Evolutionary conservation across 2,113 vertebrate species (phyloP).

Genomic region (Merops nubicus): DNA sequence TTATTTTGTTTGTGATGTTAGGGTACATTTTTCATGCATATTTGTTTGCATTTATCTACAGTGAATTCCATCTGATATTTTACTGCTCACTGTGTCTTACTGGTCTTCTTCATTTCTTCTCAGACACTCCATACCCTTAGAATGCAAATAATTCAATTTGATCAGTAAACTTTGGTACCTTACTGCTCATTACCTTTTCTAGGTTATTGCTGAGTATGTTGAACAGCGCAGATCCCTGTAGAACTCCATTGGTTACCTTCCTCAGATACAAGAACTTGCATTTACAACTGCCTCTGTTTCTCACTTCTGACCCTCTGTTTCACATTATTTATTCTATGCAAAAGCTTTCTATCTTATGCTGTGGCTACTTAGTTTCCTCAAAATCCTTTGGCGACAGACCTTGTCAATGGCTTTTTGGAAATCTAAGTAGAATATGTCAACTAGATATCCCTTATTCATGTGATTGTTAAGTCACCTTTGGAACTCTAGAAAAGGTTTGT

Average conservation of each 20-base stretch:
- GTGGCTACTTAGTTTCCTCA: conserved; percentile 16
- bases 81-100: conserved; percentile 22
- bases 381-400: conserved; percentile 7
- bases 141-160: neutral
- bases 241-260: neutral
- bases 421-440: neutral
- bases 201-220: conserved; percentile 30
- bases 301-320: neutral
- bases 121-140: neutral
- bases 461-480: neutral
- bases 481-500: conserved; percentile 53
- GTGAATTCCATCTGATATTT: conserved; percentile 18
- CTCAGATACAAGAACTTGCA: neutral
- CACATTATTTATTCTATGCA: neutral
- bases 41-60: conserved; percentile 10
- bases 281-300: neutral
- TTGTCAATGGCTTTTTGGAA: conserved; percentile 34
- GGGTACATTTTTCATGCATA: conserved; percentile 3
- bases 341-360: neutral
- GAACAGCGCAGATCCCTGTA: neutral
- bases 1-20: neutral
- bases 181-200: conserved; percentile 35
- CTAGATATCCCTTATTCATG: neutral
- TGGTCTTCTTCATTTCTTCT: conserved; percentile 16
- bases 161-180: neutral